Percentiles rank a stretch among this genome's conserved stretches.
These are phyloP conservation scores for Anarhynchus alexandrinus DNA, from an alignment of 2,113 vertebrate genomes.

Conservation along the genomic window DNA sequence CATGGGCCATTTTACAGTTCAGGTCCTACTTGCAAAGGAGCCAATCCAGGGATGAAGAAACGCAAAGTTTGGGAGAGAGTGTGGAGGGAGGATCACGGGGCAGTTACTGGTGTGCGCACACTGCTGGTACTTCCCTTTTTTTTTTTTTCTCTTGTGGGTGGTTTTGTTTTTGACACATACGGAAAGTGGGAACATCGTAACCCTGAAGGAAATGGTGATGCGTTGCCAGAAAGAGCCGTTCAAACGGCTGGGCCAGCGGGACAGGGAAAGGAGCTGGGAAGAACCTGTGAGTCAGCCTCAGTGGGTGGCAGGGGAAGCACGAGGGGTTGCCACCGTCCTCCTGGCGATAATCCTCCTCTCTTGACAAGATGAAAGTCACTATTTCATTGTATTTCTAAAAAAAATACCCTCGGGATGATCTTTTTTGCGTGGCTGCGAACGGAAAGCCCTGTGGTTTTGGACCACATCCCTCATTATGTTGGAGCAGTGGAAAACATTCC, in stretches of 20 bases:
- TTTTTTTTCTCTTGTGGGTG: background rate
- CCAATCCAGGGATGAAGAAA: background rate
- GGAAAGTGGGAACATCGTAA: background rate
- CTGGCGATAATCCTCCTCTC: background rate
- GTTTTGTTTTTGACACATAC: background rate
- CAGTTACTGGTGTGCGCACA: background rate
- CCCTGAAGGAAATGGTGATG: background rate
- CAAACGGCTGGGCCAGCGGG: background rate
- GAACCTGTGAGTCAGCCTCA: fast-evolving
- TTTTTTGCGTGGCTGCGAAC: background rate
- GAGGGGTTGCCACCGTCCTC: background rate
- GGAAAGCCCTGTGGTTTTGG: background rate
- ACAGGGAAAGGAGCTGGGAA: background rate
- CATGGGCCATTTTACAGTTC: fast-evolving
- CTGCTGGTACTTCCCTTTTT: background rate
- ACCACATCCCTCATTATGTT: background rate
- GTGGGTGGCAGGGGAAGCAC: background rate
- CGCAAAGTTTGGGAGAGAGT: fast-evolving
- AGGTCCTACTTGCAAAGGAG: background rate
- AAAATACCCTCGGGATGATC: background rate
- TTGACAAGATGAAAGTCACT: background rate
- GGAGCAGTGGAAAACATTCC: background rate
- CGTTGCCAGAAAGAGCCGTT: background rate
- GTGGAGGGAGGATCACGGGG: background rate
- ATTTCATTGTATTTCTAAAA: background rate